Conservation (phyloP, 2,888 invertebrate species). For the Oligia strigilis region DNA sequence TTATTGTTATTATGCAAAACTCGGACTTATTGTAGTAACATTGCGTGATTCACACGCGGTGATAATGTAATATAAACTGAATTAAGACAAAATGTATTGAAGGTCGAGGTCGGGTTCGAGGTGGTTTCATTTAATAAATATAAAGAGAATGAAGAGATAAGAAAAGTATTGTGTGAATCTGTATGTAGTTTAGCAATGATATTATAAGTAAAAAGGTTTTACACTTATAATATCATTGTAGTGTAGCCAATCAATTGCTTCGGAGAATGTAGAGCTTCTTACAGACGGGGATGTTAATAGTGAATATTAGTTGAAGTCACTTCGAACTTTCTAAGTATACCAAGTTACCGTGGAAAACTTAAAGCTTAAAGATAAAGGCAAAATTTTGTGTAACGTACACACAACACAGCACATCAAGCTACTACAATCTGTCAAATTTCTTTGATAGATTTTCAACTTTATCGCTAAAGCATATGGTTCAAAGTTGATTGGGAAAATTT, state of each 20-base stretch:
- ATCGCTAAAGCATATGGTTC: no score
- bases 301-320: background rate
- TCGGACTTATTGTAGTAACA: constrained; percentile 6
- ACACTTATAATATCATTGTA: no score
- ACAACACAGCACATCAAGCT: no score
- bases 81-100: constrained; percentile 11
- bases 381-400: background rate
- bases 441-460: no score
- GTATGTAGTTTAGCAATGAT: background rate
- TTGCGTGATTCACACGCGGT: constrained; percentile 39
- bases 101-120: background rate
- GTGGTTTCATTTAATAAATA: background rate
- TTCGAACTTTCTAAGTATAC: background rate
- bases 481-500: no score
- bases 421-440: no score
- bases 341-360: background rate
- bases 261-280: constrained; percentile 3
- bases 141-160: constrained; percentile 30
- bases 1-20: constrained; percentile 24
- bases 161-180: constrained; percentile 19
- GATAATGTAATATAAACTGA: constrained; percentile 38
- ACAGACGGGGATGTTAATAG: background rate
- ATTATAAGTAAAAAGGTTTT: no score
- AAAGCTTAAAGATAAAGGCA: background rate
- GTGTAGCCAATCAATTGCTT: constrained; percentile 9